A percentile compares a stretch with the other conserved stretches of the same genome.
Conservation (phyloP, 2,113 vertebrate species). For the Candoia aspera region DNA sequence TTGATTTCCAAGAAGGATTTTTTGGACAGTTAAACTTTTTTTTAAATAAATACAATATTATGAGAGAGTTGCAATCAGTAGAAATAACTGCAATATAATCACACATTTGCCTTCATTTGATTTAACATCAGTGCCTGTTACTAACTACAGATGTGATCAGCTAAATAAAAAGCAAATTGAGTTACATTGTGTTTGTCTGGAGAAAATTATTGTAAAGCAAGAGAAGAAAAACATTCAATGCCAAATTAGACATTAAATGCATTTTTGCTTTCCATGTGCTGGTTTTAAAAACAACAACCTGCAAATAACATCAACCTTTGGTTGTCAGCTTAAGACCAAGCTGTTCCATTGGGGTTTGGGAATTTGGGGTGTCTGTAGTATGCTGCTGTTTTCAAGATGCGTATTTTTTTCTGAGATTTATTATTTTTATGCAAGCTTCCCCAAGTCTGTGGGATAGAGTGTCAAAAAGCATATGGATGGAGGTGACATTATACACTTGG, state of each 20-base stretch:
- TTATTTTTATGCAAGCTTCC: neutral
- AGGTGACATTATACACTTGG: neutral
- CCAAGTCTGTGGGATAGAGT: neutral
- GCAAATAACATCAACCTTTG: neutral
- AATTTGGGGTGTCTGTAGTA: neutral
- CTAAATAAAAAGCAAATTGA: slow-evolving; percentile 69
- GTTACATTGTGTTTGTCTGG: slow-evolving; percentile 51
- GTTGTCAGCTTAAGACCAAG: neutral
- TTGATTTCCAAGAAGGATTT: slow-evolving; percentile 33
- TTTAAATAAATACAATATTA: slow-evolving; percentile 34
- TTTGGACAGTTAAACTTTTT: slow-evolving; percentile 57
- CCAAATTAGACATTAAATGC: slow-evolving; percentile 6
- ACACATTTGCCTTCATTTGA: slow-evolving; percentile 63
- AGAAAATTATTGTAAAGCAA: slow-evolving; percentile 45
- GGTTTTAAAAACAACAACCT: neutral
- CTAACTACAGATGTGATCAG: slow-evolving; percentile 66
- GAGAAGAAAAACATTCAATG: slow-evolving; percentile 46
- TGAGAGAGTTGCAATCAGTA: slow-evolving; percentile 47
- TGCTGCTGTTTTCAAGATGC: neutral
- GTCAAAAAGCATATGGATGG: neutral
- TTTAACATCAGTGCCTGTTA: slow-evolving; percentile 70
- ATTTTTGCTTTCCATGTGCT: neutral
- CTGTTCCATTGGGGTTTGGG: neutral
- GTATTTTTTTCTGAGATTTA: neutral
- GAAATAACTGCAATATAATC: slow-evolving; percentile 49